These are phyloP conservation scores for Gryllus bimaculatus DNA, from an alignment of 1,140 invertebrate genomes.

Conservation along the genomic window DNA sequence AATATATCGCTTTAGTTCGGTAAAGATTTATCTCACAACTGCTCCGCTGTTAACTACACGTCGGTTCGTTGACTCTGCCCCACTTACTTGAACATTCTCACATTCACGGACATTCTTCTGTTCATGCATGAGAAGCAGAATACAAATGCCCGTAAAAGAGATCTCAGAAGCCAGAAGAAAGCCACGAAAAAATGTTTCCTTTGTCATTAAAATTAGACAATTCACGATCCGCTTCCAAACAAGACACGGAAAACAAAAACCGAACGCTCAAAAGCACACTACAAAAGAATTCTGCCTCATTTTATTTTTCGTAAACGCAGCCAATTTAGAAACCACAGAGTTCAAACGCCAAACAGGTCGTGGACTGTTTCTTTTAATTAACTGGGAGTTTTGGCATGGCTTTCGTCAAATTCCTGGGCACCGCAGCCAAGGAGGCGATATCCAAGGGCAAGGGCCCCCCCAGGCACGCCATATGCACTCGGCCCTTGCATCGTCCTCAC, in stretches of 20 bases:
- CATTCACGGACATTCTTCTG: not conserved
- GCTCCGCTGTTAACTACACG: too few species aligned
- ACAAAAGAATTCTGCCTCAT: slow-evolving; percentile 1
- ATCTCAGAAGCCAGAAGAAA: not conserved
- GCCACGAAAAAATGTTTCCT: not conserved
- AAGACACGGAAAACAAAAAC: not conserved
- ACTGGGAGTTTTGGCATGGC: not conserved
- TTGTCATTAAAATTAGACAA: not conserved
- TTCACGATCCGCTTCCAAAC: not conserved
- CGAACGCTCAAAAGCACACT: not conserved
- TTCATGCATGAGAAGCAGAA: not conserved
- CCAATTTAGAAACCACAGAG: not conserved
- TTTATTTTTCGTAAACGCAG: not conserved
- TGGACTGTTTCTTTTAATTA: slow-evolving; percentile 5
- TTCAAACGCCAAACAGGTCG: not conserved
- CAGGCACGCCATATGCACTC: too few species aligned
- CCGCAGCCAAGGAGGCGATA: not conserved
- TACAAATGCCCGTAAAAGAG: not conserved
- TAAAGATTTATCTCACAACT: too few species aligned
- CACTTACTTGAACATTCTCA: not conserved
- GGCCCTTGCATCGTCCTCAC: too few species aligned
- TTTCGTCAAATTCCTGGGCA: not conserved
- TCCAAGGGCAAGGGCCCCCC: too few species aligned
- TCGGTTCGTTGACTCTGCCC: too few species aligned
- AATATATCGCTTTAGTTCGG: too few species aligned